Evolutionary conservation across 2,888 invertebrate species (phyloP).

Genomic region (Phaedon cochleariae): DNA sequence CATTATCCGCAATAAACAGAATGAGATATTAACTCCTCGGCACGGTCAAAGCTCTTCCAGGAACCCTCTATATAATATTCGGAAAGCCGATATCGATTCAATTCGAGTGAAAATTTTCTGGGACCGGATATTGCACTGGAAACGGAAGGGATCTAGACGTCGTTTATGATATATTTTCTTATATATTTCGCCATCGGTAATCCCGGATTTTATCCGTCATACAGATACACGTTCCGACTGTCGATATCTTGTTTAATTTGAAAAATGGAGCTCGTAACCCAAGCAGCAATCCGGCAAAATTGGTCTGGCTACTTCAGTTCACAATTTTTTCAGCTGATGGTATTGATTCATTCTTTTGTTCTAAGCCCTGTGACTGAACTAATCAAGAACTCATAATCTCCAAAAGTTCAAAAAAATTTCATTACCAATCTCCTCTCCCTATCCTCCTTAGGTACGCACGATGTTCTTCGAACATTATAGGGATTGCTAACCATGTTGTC

Average conservation of each 20-base stretch:
- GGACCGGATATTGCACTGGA: constrained; percentile 17
- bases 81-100: constrained; percentile 18
- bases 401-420: too few species aligned
- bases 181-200: constrained; percentile 14
- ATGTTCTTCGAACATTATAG: too few species aligned
- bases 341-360: too few species aligned
- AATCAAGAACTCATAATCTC: too few species aligned
- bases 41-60: neutral
- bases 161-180: constrained; percentile 20
- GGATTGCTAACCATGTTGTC: too few species aligned
- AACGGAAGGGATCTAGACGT: constrained; percentile 18
- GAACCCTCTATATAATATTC: constrained; percentile 13
- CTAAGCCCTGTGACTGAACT: too few species aligned
- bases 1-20: neutral
- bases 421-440: too few species aligned
- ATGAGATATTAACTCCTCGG: neutral
- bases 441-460: too few species aligned
- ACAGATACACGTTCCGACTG: constrained; percentile 15
- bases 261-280: constrained; percentile 4
- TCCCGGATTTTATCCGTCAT: constrained; percentile 11
- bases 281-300: neutral
- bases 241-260: constrained; percentile 17
- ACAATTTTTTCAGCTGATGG: neutral
- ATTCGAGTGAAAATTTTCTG: constrained; percentile 17
- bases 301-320: neutral